phyloP scores from a whole-genome alignment of 2,888 invertebrate genomes.

The Tetragnatha montana region DNA sequence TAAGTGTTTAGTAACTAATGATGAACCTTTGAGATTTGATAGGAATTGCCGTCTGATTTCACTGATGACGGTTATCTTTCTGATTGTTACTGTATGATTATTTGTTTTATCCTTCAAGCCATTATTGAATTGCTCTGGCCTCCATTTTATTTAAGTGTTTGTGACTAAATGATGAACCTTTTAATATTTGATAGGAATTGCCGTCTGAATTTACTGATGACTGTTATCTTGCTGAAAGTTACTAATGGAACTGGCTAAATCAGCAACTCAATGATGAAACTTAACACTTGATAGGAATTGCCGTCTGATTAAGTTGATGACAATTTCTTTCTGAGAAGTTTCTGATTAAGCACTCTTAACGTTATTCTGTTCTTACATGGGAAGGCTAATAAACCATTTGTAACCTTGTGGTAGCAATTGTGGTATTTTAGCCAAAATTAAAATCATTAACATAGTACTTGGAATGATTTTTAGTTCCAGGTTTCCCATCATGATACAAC shows the following conservation, averaged over 20 bases:
- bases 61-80: neutral
- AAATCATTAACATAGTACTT: conserved; percentile 55
- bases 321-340: too few relatives aligned
- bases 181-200: conserved; percentile 73
- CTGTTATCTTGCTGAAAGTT: conserved; percentile 31
- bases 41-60: conserved; percentile 73
- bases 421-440: conserved; percentile 28
- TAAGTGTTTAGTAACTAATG: too few relatives aligned
- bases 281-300: conserved; percentile 73
- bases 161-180: neutral
- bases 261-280: conserved; percentile 40
- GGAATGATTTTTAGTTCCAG: conserved; percentile 30
- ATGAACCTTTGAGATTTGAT: conserved; percentile 58
- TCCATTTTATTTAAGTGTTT: too few relatives aligned
- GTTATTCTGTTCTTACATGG: too few relatives aligned
- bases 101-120: too few relatives aligned
- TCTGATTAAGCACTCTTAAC: too few relatives aligned
- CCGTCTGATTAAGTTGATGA: conserved; percentile 69
- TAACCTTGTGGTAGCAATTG: neutral
- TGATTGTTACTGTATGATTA: neutral
- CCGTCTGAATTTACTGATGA: conserved; percentile 72
- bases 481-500: conserved; percentile 55
- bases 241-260: neutral
- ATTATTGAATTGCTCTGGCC: too few relatives aligned
- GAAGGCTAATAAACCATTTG: neutral